Percentiles rank a stretch among this genome's conserved stretches.
Conservation (phyloP, 2,113 vertebrate genomes). For the Syngnathoides biaculeatus region DNA sequence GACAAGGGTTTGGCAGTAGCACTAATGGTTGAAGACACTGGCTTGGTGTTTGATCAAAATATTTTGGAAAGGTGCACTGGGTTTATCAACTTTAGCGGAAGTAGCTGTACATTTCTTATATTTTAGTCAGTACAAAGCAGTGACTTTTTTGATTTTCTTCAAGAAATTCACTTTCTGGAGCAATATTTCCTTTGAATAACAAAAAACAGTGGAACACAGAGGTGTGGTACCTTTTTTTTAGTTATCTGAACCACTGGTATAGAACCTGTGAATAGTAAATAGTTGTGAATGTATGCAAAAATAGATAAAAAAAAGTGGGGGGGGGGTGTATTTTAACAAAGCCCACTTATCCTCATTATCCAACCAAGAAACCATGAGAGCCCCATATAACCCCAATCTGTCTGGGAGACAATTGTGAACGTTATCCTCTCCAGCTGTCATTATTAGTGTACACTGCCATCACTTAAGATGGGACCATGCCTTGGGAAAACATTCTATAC, state of each 20-base stretch:
- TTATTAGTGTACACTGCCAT: constrained; percentile 1
- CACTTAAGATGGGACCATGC: constrained; percentile 5
- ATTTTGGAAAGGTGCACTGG: constrained; percentile 23
- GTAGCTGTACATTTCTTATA: constrained; percentile 19
- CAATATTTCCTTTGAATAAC: constrained; percentile 13
- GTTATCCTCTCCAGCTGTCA: constrained; percentile 22
- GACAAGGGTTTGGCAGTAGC: constrained; percentile 63
- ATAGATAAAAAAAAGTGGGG: not conserved
- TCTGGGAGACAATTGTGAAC: constrained; percentile 26
- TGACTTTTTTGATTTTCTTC: constrained; percentile 18
- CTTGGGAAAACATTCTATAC: constrained; percentile 10
- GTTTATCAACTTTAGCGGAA: constrained; percentile 16
- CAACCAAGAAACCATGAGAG: constrained; percentile 50
- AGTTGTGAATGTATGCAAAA: constrained; percentile 18
- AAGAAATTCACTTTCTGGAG: constrained; percentile 4
- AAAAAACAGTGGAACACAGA: constrained; percentile 9
- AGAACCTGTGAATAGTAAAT: constrained; percentile 13
- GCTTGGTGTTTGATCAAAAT: constrained; percentile 24
- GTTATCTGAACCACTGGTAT: constrained; percentile 31
- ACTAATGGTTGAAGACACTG: constrained; percentile 41
- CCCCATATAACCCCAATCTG: constrained; percentile 28
- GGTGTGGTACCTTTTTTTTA: constrained; percentile 38
- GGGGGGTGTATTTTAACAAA: constrained; percentile 36
- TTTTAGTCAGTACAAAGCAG: constrained; percentile 45
- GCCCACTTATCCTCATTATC: constrained; percentile 36